These are phyloP conservation scores for Galeopsomyia nigrocyanea DNA, from an alignment of 2,888 invertebrate species.

Conservation along the genomic window DNA sequence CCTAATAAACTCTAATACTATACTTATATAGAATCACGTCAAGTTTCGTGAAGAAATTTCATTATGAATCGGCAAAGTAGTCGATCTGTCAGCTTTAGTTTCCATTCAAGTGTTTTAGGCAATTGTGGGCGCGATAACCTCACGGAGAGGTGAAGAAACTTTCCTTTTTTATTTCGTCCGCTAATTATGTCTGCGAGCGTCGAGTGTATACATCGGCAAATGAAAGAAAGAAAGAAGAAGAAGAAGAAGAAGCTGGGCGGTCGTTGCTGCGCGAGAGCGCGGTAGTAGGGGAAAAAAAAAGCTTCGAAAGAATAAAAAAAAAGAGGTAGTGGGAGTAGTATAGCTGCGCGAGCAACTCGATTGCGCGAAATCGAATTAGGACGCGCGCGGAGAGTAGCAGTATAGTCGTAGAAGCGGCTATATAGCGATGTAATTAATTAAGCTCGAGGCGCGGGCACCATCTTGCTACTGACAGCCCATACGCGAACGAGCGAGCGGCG, in stretches of 20 bases:
- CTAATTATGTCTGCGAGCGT: constrained; percentile 20
- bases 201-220: constrained; percentile 18
- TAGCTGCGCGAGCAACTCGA: constrained; percentile 61
- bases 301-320: not conserved
- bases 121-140: too few species aligned
- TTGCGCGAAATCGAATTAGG: constrained; percentile 66
- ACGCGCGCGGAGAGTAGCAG: constrained; percentile 32
- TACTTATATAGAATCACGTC: too few species aligned
- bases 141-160: too few species aligned
- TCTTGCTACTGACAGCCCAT: constrained; percentile 59
- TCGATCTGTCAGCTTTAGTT: too few species aligned
- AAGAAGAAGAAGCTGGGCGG: not conserved
- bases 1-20: too few species aligned
- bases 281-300: not conserved
- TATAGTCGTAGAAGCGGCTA: constrained; percentile 19
- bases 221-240: constrained; percentile 11
- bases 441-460: constrained; percentile 56
- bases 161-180: not conserved
- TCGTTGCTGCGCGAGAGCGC: not conserved
- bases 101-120: too few species aligned
- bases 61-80: too few species aligned
- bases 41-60: too few species aligned
- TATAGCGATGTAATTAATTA: constrained; percentile 65
- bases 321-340: not conserved
- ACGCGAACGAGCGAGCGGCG: constrained; percentile 16